Evolutionary conservation across 2,888 invertebrate genomes (phyloP).

Genomic region (Petrolisthes cinctipes): DNA sequence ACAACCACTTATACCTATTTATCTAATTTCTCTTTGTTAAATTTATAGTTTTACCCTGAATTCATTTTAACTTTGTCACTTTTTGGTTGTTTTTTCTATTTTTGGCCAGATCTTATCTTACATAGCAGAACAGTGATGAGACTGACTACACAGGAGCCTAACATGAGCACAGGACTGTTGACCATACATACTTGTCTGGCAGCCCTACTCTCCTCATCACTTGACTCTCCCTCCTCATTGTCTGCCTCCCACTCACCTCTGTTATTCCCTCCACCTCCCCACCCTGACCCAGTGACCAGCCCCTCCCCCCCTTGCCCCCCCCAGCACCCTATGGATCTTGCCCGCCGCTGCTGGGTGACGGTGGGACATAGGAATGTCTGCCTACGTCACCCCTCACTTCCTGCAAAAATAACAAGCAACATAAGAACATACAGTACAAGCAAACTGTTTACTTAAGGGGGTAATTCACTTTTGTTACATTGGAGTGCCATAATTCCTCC

Average conservation of each 20-base stretch:
- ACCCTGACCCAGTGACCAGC: neutral
- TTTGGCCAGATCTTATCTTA: constrained; percentile 35
- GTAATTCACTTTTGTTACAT: too few relatives aligned
- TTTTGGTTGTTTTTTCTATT: neutral
- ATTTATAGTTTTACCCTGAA: too few relatives aligned
- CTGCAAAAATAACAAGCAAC: constrained; percentile 12
- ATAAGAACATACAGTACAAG: too few relatives aligned
- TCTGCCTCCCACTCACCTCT: neutral
- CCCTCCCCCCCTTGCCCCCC: constrained; percentile 10
- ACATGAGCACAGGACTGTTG: constrained; percentile 48
- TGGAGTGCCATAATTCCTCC: too few relatives aligned
- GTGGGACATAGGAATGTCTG: constrained; percentile 18
- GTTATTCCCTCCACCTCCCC: neutral
- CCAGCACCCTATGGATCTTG: neutral
- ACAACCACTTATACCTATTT: too few relatives aligned
- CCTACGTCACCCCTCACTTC: constrained; percentile 54
- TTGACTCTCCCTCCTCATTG: constrained; percentile 35
- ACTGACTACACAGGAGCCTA: constrained; percentile 52
- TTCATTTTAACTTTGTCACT: too few relatives aligned
- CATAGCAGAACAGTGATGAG: constrained; percentile 47
- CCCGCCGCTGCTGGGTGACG: constrained; percentile 1
- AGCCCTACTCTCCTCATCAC: constrained; percentile 40
- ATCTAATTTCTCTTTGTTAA: too few relatives aligned
- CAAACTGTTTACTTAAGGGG: too few relatives aligned
- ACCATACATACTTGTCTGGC: constrained; percentile 35